These are phyloP conservation scores for Notolepis coatsorum DNA, from an alignment of 2,797 vertebrate genomes.

Conservation along the genomic window DNA sequence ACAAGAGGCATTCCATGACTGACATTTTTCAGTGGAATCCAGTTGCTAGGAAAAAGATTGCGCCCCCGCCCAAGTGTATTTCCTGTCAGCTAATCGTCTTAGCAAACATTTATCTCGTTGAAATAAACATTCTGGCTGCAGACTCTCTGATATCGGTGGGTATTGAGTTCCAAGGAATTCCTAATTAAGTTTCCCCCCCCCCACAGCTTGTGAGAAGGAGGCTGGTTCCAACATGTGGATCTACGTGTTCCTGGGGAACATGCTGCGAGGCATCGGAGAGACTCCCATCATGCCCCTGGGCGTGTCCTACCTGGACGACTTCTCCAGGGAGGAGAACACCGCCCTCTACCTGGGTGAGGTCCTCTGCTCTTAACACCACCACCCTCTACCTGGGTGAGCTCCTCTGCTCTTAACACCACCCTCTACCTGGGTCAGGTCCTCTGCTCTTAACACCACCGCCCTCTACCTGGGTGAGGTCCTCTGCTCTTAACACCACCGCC, in stretches of 20 bases:
- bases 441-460: conserved; percentile 64
- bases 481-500: background rate
- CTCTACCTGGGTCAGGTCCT: background rate
- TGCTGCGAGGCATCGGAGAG: conserved; percentile 86
- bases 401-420: background rate
- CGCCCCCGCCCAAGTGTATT: no score
- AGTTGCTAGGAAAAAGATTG: no score
- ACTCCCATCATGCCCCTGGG: conserved; percentile 86
- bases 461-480: conserved; percentile 77
- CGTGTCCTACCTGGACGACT: conserved; percentile 87
- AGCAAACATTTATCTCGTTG: no score
- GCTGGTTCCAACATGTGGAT: conserved; percentile 82
- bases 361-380: background rate
- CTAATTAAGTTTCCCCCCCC: no score
- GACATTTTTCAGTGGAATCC: no score
- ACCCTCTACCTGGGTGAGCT: conserved; percentile 66
- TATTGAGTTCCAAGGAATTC: no score
- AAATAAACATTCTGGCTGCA: no score
- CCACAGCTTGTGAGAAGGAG: conserved; percentile 78
- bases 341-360: conserved; percentile 78
- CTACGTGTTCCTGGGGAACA: conserved; percentile 84
- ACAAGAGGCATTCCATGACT: no score
- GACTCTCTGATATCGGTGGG: no score
- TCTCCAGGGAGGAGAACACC: conserved; percentile 81
- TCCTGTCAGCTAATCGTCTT: no score